Base-by-base conservation (phyloP, 64 coral and sea anemone species). In the Porites australiensis region DNA sequence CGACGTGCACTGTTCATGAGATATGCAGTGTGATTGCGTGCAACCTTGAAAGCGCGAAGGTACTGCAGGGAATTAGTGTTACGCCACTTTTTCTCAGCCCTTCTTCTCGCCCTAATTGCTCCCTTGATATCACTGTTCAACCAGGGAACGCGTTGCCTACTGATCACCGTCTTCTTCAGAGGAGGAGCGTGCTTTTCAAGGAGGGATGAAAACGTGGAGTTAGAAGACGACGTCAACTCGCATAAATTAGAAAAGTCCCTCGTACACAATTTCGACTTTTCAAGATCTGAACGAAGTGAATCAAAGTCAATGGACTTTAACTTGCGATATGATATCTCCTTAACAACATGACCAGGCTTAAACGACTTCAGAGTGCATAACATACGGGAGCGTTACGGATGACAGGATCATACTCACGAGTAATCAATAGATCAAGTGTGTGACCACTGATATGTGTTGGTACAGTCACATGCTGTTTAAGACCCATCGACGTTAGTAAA, bases 101-200 rank as follows among this genome's bases (percentile, higher is more conserved):
- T 87, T 67, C 47, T 46, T 50, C 66, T 87, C 53, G 46, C 21
- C 68, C 64, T 87, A 52, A 87, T 69, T 23, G 83, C 63, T 53
- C n/a, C 11, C 70, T 88, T 88, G 60, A 88, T 88, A n/a, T 88
- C 85, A 88, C 51, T 71, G 70, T 88, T 88, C 75, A 88, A 88
- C 85, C 85, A 88, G n/a, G 85, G 85, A 23, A 75, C 27, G 71
- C 70, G 85, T 53, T 71, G 68, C 68, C 85, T 88, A 88, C 66
- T 74, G 70, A 74, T 51, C 19, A 88, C 85, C 85, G 74, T 53
- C 58, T 88, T 88, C 66, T 72, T 55, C 66, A 58, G 74, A 68
- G 61, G 18, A 19, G 52, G 85, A 21, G 68, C 85, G 44, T 88
- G 70, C 50, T 73, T 74, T 51, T 88, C 85, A 50, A 73, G 69